Percentiles rank a stretch among this genome's conserved stretches.
These are phyloP conservation scores for Micromussa lordhowensis DNA, from an alignment of 92 coral and sea anemone genomes.

Conservation along the genomic window DNA sequence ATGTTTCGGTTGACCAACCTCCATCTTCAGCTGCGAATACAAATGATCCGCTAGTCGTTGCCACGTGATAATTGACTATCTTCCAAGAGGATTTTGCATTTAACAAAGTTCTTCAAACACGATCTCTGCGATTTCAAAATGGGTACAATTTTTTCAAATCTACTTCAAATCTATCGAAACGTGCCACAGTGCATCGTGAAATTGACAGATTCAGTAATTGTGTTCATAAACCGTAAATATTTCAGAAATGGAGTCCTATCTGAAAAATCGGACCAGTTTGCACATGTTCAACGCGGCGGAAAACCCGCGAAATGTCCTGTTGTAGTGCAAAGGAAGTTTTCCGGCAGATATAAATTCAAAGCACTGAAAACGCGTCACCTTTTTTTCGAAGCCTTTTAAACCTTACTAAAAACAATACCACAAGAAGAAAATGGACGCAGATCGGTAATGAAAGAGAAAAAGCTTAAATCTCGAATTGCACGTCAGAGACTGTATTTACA, in stretches of 20 bases:
- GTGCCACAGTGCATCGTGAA: no score
- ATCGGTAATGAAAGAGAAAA: not conserved
- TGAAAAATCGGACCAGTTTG: not conserved
- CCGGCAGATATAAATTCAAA: not conserved
- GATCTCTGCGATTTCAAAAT: no score
- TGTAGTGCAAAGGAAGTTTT: not conserved
- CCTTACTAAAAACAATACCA: not conserved
- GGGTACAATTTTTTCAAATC: no score
- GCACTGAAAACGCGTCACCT: not conserved
- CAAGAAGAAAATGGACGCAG: not conserved
- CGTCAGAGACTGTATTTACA: constrained; percentile 13
- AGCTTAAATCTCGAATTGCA: not conserved
- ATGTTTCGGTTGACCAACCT: no score
- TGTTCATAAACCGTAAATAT: not conserved
- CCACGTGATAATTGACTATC: no score
- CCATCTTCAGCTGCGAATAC: no score
- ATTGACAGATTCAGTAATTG: not conserved
- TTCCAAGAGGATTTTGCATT: no score
- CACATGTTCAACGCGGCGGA: not conserved
- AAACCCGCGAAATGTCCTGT: not conserved
- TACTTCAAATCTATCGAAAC: no score
- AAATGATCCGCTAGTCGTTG: no score
- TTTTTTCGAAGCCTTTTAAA: not conserved
- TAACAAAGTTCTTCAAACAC: no score
- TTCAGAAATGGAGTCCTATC: not conserved